These are phyloP conservation scores for Drosophila glabriapex DNA, from an alignment of 2,888 invertebrate species.

Conservation along the genomic window DNA sequence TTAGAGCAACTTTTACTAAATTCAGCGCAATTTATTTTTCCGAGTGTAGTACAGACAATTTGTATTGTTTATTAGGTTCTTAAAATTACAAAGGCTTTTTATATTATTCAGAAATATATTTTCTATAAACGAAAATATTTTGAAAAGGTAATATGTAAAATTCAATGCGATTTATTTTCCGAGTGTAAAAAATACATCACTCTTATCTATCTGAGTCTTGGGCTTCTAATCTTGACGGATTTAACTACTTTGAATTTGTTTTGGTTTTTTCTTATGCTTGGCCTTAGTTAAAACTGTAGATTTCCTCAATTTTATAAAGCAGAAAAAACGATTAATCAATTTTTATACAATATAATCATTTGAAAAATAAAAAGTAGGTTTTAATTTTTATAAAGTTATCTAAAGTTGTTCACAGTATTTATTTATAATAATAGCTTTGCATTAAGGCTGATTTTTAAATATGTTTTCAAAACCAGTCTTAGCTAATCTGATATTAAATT, in stretches of 20 bases:
- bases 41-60: neutral
- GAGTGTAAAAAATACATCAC: neutral
- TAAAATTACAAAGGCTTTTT: neutral
- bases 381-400: neutral
- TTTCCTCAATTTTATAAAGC: neutral
- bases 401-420: neutral
- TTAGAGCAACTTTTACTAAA: neutral
- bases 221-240: neutral
- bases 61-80: neutral
- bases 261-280: neutral
- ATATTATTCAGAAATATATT: neutral
- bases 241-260: neutral
- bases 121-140: neutral
- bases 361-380: neutral
- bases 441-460: neutral
- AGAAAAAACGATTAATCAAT: neutral
- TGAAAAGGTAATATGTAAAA: neutral
- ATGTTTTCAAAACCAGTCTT: neutral
- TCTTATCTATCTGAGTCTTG: neutral
- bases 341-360: neutral
- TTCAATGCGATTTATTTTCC: neutral
- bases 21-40: neutral
- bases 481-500: neutral
- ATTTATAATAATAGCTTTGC: neutral
- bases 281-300: neutral